These are phyloP conservation scores for Saccostrea echinata DNA, from an alignment of 1,140 invertebrate species.

Conservation along the genomic window DNA sequence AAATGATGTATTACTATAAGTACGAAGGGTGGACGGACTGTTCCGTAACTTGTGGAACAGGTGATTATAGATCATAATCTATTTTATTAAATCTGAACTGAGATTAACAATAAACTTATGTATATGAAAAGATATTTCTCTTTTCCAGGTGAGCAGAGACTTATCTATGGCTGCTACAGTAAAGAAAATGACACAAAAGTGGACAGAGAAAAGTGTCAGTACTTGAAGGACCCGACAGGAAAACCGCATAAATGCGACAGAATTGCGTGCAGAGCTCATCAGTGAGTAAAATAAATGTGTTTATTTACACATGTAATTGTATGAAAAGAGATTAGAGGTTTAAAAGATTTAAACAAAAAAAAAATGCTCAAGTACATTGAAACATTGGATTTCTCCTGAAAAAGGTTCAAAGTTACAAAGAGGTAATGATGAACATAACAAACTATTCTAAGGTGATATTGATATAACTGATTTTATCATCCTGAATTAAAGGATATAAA, in stretches of 20 bases:
- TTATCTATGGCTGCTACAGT: conserved; percentile 63
- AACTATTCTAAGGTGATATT: too few species aligned
- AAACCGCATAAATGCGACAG: conserved; percentile 58
- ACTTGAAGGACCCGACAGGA: conserved; percentile 51
- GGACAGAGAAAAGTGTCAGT: conserved; percentile 57
- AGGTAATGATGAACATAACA: too few species aligned
- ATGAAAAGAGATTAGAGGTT: background rate
- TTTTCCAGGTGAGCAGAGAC: conserved; percentile 62
- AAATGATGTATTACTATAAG: conserved; percentile 82
- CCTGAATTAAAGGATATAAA: too few species aligned
- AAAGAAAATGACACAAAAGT: conserved; percentile 57
- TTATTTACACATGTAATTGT: background rate
- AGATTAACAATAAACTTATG: too few species aligned
- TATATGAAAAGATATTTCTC: background rate
- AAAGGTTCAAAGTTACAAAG: too few species aligned
- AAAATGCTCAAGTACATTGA: too few species aligned
- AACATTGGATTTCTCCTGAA: too few species aligned
- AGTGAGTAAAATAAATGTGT: conserved; percentile 42
- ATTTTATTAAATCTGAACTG: too few species aligned
- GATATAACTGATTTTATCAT: too few species aligned
- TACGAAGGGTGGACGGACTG: conserved; percentile 83
- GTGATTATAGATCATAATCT: conserved; percentile 67
- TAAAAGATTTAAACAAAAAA: too few species aligned
- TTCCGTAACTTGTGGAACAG: conserved; percentile 82
- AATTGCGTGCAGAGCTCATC: conserved; percentile 52